Evolutionary conservation across 2,888 invertebrate genomes (phyloP).

Genomic region (Elysia crispata): DNA sequence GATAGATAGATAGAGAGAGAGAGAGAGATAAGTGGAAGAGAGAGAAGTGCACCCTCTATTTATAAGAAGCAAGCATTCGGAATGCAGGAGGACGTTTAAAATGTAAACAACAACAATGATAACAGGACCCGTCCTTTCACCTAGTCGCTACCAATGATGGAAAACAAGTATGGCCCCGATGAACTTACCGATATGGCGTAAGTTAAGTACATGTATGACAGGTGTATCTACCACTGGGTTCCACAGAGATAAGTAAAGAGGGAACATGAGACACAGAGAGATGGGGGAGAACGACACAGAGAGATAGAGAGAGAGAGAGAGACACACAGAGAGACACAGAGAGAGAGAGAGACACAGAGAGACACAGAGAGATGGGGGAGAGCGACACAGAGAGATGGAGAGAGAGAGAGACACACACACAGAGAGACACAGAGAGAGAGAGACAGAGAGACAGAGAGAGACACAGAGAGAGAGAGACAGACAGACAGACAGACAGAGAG

Average conservation of each 20-base stretch:
- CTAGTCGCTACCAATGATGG: too few relatives aligned
- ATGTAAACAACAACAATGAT: not conserved
- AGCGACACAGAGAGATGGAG: not conserved
- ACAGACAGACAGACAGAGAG: slow-evolving; percentile 10
- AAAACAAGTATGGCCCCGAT: too few relatives aligned
- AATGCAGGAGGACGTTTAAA: too few relatives aligned
- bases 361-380: not conserved
- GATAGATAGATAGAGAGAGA: not conserved
- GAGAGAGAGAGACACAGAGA: slow-evolving; percentile 21
- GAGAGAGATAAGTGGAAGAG: too few relatives aligned
- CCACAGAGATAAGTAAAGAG: not conserved
- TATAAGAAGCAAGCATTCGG: too few relatives aligned
- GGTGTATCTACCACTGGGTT: not conserved
- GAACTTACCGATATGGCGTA: too few relatives aligned
- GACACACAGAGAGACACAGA: slow-evolving; percentile 4
- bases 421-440: slow-evolving; percentile 14
- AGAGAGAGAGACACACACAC: not conserved
- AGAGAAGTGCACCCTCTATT: too few relatives aligned
- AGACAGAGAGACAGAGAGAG: slow-evolving; percentile 12
- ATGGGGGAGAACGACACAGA: not conserved
- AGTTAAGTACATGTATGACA: not conserved
- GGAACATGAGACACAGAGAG: not conserved
- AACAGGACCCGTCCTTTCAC: not conserved
- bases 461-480: slow-evolving; percentile 20
- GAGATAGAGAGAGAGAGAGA: slow-evolving; percentile 1